Conservation (phyloP, 2,797 vertebrate species). For the Atherinosoma microstoma region DNA sequence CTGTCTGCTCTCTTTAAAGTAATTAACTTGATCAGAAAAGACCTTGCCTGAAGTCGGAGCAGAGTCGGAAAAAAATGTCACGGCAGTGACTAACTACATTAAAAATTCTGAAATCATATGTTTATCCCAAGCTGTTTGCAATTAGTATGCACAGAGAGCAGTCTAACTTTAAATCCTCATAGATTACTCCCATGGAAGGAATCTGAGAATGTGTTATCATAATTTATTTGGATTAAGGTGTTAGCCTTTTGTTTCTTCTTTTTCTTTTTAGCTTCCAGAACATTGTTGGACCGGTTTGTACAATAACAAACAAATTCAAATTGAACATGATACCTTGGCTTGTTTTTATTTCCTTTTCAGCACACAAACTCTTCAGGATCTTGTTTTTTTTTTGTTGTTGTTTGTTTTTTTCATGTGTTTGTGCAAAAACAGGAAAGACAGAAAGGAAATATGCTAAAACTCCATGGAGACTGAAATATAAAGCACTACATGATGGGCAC, state of each 20-base stretch:
- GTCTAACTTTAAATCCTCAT: slow-evolving; percentile 70
- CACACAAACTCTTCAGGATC: slow-evolving; percentile 7
- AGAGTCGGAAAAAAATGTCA: slow-evolving; percentile 50
- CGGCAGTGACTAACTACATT: slow-evolving; percentile 63
- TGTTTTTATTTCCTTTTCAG: slow-evolving; percentile 46
- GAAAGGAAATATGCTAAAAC: slow-evolving; percentile 17
- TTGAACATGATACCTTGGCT: slow-evolving; percentile 67
- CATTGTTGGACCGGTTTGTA: slow-evolving; percentile 58
- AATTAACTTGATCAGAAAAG: slow-evolving; percentile 82
- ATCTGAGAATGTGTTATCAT: slow-evolving; percentile 67
- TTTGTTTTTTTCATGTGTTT: not conserved
- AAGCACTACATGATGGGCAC: slow-evolving; percentile 66
- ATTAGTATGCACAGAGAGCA: slow-evolving; percentile 73
- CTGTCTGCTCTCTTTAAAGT: slow-evolving; percentile 79
- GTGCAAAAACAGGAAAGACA: slow-evolving; percentile 5
- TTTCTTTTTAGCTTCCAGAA: slow-evolving; percentile 29
- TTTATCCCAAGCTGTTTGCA: slow-evolving; percentile 70
- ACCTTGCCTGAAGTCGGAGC: slow-evolving; percentile 76
- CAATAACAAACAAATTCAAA: slow-evolving; percentile 71
- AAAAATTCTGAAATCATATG: slow-evolving; percentile 72
- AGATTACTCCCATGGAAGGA: slow-evolving; percentile 69
- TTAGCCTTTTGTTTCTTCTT: slow-evolving; percentile 11
- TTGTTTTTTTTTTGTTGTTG: not conserved
- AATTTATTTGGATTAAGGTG: slow-evolving; percentile 73
- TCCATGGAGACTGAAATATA: slow-evolving; percentile 64